Percentiles rank a stretch among this genome's conserved stretches.
phyloP scores from a whole-genome alignment of 2,888 invertebrate genomes.

The Eutolmus rufibarbis region DNA sequence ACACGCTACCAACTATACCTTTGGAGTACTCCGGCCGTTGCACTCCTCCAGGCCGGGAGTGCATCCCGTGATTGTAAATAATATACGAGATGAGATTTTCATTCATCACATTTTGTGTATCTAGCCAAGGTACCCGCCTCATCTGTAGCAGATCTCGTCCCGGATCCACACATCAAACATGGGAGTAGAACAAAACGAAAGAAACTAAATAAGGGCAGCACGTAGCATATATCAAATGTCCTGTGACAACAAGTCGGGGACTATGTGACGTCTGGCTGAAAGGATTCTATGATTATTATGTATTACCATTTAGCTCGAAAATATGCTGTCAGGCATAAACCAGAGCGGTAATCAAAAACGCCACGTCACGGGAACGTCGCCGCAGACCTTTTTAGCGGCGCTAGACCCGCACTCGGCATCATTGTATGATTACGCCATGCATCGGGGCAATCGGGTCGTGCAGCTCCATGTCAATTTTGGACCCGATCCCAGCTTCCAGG shows the following conservation, averaged over 20 bases:
- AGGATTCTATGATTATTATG: conserved; percentile 41
- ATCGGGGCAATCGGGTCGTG: conserved; percentile 1
- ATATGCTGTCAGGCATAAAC: conserved; percentile 32
- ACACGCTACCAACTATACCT: conserved; percentile 29
- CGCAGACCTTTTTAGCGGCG: conserved; percentile 22
- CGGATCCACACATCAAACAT: conserved; percentile 16
- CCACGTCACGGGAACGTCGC: not conserved
- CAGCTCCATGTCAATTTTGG: not conserved
- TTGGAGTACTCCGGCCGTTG: not conserved
- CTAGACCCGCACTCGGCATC: not conserved
- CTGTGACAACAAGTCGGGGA: conserved; percentile 38
- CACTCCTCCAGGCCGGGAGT: not conserved
- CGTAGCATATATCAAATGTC: conserved; percentile 42
- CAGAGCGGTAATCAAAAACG: conserved; percentile 29
- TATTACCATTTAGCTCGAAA: conserved; percentile 40
- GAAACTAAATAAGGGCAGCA: conserved; percentile 32
- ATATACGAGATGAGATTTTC: conserved; percentile 41
- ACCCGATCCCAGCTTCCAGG: not conserved
- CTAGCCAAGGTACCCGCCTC: not conserved
- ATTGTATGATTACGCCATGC: conserved; percentile 10
- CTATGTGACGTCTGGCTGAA: conserved; percentile 34
- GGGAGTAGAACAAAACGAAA: not conserved
- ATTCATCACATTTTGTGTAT: conserved; percentile 37
- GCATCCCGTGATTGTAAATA: conserved; percentile 37
- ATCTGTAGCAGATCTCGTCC: not conserved